These are phyloP conservation scores for Steinernema carpocapsae DNA, from an alignment of 2,888 invertebrate species.

Conservation along the genomic window DNA sequence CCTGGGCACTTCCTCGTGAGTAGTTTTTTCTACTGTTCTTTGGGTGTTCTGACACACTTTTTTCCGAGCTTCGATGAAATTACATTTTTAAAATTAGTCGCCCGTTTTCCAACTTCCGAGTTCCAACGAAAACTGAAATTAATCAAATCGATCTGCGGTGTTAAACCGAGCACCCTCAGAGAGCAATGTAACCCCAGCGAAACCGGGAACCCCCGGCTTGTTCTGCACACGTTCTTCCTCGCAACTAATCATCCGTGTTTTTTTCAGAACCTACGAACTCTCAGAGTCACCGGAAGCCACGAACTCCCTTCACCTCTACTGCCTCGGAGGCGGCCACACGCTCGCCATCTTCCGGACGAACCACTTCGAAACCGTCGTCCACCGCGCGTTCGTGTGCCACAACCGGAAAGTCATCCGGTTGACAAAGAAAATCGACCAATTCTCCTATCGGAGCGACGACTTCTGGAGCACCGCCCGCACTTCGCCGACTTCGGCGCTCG, in stretches of 20 bases:
- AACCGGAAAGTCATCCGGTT: neutral
- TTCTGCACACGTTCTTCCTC: no score
- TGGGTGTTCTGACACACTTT: no score
- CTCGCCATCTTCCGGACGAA: neutral
- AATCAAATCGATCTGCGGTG: constrained; percentile 16
- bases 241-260: no score
- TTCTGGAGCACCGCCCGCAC: constrained; percentile 11
- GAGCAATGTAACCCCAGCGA: neutral
- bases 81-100: constrained; percentile 1
- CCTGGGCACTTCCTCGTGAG: neutral
- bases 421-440: neutral
- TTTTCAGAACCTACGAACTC: neutral
- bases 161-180: neutral
- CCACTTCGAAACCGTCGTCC: neutral
- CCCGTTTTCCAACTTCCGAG: neutral
- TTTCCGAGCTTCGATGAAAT: neutral
- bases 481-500: neutral
- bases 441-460: neutral
- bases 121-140: constrained; percentile 20
- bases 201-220: no score
- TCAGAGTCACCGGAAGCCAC: neutral
- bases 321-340: neutral
- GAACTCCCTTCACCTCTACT: neutral
- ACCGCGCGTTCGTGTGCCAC: neutral
- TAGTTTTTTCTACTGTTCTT: neutral